Conservation (phyloP, 2,797 vertebrate genomes). For the Pogoniulus pusillus region DNA sequence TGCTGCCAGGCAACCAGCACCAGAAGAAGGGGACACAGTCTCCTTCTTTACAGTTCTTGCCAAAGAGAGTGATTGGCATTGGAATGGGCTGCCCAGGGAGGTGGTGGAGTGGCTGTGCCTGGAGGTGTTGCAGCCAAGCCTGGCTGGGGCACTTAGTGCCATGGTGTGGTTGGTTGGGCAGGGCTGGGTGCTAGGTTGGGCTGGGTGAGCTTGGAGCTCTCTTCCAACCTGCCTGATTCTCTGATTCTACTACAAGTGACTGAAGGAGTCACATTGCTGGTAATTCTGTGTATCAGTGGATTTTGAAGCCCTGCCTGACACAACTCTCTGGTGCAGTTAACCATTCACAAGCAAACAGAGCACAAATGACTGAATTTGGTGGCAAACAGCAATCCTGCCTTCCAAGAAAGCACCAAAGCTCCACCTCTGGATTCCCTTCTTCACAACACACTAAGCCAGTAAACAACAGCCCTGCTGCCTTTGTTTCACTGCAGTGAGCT, state of each 20-base stretch:
- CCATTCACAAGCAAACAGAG: background rate
- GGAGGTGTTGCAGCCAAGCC: too few species aligned
- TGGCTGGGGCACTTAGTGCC: too few species aligned
- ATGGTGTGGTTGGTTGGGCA: too few species aligned
- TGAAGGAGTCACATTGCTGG: background rate
- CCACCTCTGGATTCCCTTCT: background rate
- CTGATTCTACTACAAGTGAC: background rate
- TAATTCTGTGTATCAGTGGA: background rate
- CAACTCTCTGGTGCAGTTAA: background rate
- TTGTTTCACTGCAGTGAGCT: background rate
- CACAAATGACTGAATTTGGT: background rate
- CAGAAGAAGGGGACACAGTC: too few species aligned
- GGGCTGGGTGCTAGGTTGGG: too few species aligned
- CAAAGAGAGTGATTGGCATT: too few species aligned
- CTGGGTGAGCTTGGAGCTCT: too few species aligned
- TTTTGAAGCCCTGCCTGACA: background rate
- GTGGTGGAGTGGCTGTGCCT: too few species aligned
- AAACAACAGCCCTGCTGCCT: background rate
- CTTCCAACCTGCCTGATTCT: too few species aligned
- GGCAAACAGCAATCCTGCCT: background rate
- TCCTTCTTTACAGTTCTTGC: too few species aligned
- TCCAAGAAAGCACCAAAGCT: background rate
- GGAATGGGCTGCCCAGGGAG: too few species aligned
- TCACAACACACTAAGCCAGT: background rate
- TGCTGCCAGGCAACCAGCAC: too few species aligned